phyloP scores from a whole-genome alignment of 2,888 invertebrate genomes.

The Oscheius sp. region DNA sequence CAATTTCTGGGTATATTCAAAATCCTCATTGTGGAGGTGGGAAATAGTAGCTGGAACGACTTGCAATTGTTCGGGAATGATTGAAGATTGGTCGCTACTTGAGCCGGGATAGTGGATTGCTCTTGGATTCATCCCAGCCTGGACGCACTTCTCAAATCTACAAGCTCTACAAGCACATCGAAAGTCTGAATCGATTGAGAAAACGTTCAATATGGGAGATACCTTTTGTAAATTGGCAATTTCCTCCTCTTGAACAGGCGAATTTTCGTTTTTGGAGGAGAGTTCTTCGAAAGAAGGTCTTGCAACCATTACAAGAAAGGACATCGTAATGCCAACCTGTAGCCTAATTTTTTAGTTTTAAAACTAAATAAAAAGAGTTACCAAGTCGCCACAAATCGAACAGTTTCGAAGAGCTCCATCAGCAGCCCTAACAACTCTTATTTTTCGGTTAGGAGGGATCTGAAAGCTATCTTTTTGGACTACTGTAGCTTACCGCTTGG shows the following conservation, averaged over 20 bases:
- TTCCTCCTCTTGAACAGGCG: conserved; percentile 50
- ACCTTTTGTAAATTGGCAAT: conserved; percentile 58
- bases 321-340: conserved; percentile 60
- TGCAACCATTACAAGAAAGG: conserved; percentile 58
- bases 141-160: conserved; percentile 53
- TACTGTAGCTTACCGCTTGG: no score
- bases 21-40: conserved; percentile 1
- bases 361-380: neutral
- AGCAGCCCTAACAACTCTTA: neutral
- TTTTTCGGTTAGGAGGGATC: neutral
- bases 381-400: conserved; percentile 21
- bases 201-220: no score
- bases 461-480: no score
- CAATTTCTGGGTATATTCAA: conserved; percentile 23
- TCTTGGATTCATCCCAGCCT: conserved; percentile 52
- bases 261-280: conserved; percentile 49
- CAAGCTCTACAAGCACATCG: conserved; percentile 58
- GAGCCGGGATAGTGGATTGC: conserved; percentile 15
- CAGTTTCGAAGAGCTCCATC: conserved; percentile 9
- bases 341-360: conserved; percentile 41
- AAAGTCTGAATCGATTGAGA: conserved; percentile 41
- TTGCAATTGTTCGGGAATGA: conserved; percentile 5
- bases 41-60: conserved; percentile 10
- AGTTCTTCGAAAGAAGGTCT: conserved; percentile 58
- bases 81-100: no score